phyloP scores from a whole-genome alignment of 2,797 vertebrate genomes.

The Tinamus major region DNA sequence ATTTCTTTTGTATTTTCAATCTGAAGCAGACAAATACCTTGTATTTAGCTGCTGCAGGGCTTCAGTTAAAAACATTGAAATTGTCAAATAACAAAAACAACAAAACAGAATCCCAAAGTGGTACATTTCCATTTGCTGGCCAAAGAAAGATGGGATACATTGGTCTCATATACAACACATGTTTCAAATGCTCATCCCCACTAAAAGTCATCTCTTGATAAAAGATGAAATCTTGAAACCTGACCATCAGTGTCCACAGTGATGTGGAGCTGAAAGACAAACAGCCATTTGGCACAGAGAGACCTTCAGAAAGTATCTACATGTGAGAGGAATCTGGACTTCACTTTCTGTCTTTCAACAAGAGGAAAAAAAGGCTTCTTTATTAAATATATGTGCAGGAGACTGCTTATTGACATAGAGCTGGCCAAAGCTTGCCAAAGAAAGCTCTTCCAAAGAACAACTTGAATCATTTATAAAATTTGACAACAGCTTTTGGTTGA shows the following conservation, averaged over 20 bases:
- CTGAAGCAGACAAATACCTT: background rate
- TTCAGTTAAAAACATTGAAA: background rate
- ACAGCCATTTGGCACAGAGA: background rate
- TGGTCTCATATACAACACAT: rapidly evolving
- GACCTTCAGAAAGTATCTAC: background rate
- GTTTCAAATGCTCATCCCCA: background rate
- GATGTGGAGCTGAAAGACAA: background rate
- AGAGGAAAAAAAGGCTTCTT: background rate
- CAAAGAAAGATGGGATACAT: background rate
- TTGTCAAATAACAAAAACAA: background rate
- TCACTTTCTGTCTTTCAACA: background rate
- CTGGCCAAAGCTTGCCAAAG: background rate
- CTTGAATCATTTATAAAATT: background rate
- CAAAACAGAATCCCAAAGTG: background rate
- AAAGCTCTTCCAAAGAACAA: background rate
- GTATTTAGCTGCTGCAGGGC: background rate
- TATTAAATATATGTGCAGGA: background rate
- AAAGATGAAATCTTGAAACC: background rate
- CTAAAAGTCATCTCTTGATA: background rate
- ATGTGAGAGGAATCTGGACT: background rate
- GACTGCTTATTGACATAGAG: background rate
- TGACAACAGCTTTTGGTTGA: background rate
- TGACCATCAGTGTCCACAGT: background rate
- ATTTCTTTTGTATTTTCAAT: background rate
- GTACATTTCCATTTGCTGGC: background rate